Evolutionary conservation across 1,140 invertebrate species (phyloP).

Genomic region (Yoshiicerus persimilis): DNA sequence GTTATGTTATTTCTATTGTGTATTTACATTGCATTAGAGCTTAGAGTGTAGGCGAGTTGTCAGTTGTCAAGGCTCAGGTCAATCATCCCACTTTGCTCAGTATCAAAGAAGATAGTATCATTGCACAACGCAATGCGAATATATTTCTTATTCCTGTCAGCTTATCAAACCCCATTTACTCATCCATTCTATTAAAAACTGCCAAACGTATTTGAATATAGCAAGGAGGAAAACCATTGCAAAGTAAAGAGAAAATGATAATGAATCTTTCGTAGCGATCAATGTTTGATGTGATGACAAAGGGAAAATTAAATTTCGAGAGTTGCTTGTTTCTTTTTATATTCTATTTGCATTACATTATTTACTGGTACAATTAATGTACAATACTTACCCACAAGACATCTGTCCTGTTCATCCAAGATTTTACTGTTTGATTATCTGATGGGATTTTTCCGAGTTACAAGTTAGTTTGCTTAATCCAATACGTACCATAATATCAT

Average conservation of each 20-base stretch:
- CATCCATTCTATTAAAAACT: background rate
- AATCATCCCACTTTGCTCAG: background rate
- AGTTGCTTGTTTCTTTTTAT: background rate
- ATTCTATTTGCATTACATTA: background rate
- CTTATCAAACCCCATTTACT: background rate
- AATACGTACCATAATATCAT: background rate
- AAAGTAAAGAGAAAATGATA: background rate
- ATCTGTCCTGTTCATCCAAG: background rate
- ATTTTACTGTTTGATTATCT: background rate
- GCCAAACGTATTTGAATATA: background rate
- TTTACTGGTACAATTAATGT: background rate
- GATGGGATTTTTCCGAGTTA: background rate
- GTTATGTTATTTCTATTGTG: background rate
- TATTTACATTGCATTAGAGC: background rate
- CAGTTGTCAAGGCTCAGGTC: slow-evolving; percentile 9
- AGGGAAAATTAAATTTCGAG: background rate
- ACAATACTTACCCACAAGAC: background rate
- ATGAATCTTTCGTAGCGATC: slow-evolving; percentile 1
- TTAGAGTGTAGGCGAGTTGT: slow-evolving; percentile 10
- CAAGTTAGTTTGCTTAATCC: background rate
- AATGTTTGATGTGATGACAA: background rate
- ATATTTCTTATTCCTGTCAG: slow-evolving; percentile 1
- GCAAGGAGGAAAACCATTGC: background rate
- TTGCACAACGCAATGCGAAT: background rate
- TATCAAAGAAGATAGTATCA: background rate